Base-by-base conservation (phyloP, 2,113 vertebrate genomes). In the Hiodon alosoides region DNA sequence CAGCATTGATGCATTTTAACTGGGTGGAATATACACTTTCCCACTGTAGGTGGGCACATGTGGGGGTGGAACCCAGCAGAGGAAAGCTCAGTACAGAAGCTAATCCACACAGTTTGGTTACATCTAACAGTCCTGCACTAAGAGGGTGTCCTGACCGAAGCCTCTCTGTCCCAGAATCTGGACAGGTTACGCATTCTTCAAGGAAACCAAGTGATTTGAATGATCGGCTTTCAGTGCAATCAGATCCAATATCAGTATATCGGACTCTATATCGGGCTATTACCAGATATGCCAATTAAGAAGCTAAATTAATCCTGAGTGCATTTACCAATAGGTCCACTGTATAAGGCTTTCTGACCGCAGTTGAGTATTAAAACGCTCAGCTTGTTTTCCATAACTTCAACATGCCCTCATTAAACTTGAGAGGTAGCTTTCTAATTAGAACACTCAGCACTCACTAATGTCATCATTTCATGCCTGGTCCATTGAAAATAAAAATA, bases 401-500 rank as follows among this genome's bases (percentile, higher is more conserved):
- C 74, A 77, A 82, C 71, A 79, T 65, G 79, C 53, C 72, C 76
- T 83, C 85, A 85, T 81, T 83, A 88, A 86, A 90, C 83, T 87
- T 84, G 83, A 90, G 87, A 87, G 86, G 75, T 55, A 76, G 66
- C 61, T 86, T 86, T 89, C 86, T 87, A 92, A 91, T 90, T 91
- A 90, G 85, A 86, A 53, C 82, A 87, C 91, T 91, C 91, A 89
- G 90, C 89, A 89, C 90, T 87, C 80, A 81, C 86, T 90, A 91
- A 90, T 91, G 89, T 90, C 88, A 90, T 91, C 91, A 91, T 90
- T 92, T 88, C 86, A 86, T 87, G 85, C 81, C 71, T 75, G 85
- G 47, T 86, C 86, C 86, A 87, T 90, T 91, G 91, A 89, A 84
- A 88, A 71, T 79, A 87, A 89, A 89, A 88, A 86, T 89, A 83